These are phyloP conservation scores for Phaethon lepturus DNA, from an alignment of 2,113 vertebrate species.

Conservation along the genomic window DNA sequence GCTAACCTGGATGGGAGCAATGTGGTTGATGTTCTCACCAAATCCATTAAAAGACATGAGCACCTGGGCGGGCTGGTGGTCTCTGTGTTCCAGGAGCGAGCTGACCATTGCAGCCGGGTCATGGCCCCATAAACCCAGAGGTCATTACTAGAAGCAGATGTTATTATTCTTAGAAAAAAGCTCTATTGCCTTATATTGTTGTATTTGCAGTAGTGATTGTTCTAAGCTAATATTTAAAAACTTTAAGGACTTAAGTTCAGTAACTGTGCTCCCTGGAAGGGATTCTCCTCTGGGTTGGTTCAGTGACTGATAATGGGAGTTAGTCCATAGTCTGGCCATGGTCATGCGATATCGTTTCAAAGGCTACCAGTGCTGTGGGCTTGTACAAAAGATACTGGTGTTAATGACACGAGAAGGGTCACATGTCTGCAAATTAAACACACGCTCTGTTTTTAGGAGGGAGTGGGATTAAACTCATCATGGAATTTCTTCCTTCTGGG, in stretches of 20 bases:
- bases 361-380: fast-evolving
- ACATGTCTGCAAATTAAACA: background rate
- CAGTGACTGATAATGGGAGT: background rate
- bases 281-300: background rate
- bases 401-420: background rate
- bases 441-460: conserved; percentile 78
- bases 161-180: background rate
- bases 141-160: fast-evolving
- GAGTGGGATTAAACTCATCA: conserved; percentile 93
- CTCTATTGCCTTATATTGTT: background rate
- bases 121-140: background rate
- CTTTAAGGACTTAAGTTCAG: background rate
- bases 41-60: background rate
- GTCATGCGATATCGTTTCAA: fast-evolving
- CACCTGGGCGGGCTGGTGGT: background rate
- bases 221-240: background rate
- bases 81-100: background rate
- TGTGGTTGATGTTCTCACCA: background rate
- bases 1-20: background rate
- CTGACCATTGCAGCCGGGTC: background rate
- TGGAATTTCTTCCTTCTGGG: conserved; percentile 96
- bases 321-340: fast-evolving
- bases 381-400: background rate
- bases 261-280: background rate
- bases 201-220: background rate